Base-by-base conservation (phyloP, 2,797 vertebrate species). In the Sebastes vulpes region DNA sequence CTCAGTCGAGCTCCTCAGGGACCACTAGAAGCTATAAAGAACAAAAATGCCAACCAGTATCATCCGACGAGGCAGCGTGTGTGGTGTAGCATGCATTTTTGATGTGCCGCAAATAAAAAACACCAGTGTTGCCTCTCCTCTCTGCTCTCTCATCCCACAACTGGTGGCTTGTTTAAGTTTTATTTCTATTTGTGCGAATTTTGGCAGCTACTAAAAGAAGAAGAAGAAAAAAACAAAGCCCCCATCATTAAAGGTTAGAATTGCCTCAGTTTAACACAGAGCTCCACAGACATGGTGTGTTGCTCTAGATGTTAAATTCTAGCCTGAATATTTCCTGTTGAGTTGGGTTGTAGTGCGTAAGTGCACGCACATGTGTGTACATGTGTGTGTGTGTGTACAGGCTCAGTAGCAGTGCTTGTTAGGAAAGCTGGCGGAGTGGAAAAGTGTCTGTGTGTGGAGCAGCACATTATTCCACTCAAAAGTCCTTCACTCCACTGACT, bases 31-130 rank as follows among this genome's bases (percentile, higher is more conserved):
- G 87, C 91, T 90, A 85, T 90, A 94, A 93, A 96, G 94, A 94
- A 94, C 87, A 91, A 92, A 94, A 94, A 89, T 88, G 84, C 84
- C 81, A 77, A 84, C 67, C 57, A 81, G 86, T 89, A 80, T 94
- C 89, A 94, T 94, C 87, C 82, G 89, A 85, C 72, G 7, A 72
- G 77, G 81, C 89, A 84, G 86, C 84, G 79, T 88, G 87, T 87
- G 89, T 88, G 79, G 87, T 81, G 84, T 84, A 84, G 52, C 94
- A 94, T 95, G 86, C 89, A 95, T 95, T 94, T 95, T 95, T 93
- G 93, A 95, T 93, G 88, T 68, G 61, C 81, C 83, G 86, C 89
- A 93, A 95, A 93, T 94, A 93, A 93, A 85, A 94, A 93, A 88
- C 88, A 88, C 77, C 78, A 81, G 76, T 61, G 76, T 73, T 79